Percentiles rank a stretch among this genome's conserved stretches.
phyloP scores from a whole-genome alignment of 2,113 vertebrate species.

The Indri indri region DNA sequence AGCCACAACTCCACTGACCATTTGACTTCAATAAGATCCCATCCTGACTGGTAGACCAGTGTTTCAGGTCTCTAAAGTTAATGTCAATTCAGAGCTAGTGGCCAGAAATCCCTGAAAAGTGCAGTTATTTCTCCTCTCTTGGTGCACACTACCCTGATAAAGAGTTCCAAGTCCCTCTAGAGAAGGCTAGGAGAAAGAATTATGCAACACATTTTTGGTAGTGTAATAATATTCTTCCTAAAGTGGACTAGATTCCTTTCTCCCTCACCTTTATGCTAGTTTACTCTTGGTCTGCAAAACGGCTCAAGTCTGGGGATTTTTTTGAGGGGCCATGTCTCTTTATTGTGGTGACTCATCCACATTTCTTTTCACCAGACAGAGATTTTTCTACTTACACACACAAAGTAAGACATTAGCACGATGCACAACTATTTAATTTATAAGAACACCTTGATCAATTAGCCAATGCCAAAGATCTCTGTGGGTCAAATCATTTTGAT shows the following conservation, averaged over 20 bases:
- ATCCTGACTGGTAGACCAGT: neutral
- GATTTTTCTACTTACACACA: neutral
- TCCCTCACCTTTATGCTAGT: neutral
- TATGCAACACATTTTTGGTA: neutral
- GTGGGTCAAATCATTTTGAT: slow-evolving; percentile 34
- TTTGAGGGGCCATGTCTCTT: neutral
- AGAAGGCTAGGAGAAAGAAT: neutral
- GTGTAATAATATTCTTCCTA: neutral
- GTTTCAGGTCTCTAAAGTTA: neutral
- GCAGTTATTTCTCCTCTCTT: neutral
- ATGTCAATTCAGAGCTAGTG: neutral
- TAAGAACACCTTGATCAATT: slow-evolving; percentile 14
- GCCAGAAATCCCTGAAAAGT: neutral
- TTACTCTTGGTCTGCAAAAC: neutral
- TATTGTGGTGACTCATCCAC: neutral
- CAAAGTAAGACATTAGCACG: neutral
- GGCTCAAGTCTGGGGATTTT: neutral
- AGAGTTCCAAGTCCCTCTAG: neutral
- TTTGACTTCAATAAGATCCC: neutral
- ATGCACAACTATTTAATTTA: neutral
- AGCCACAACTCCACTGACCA: neutral
- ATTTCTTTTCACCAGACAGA: neutral
- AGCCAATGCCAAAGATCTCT: slow-evolving; percentile 47
- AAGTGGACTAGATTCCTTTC: neutral
- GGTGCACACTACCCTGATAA: neutral